These are phyloP conservation scores for Pseudolycoriella hygida DNA, from an alignment of 2,888 invertebrate genomes.

Conservation along the genomic window DNA sequence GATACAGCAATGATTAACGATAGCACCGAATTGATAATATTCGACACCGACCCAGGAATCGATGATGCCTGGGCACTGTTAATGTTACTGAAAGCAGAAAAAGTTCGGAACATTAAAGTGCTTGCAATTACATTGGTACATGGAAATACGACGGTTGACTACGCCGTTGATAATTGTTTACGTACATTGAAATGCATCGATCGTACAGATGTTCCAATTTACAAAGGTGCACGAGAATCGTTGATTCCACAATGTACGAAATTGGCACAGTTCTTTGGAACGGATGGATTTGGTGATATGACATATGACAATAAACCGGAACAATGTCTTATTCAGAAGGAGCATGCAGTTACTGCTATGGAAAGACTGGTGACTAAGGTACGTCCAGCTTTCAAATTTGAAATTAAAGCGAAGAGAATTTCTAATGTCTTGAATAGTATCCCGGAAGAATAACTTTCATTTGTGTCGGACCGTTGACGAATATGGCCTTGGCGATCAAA, in stretches of 20 bases:
- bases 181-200: slow-evolving; percentile 41
- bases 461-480: slow-evolving; percentile 59
- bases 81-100: slow-evolving; percentile 35
- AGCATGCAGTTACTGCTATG: slow-evolving; percentile 42
- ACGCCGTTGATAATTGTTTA: slow-evolving; percentile 50
- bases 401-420: not conserved
- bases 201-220: slow-evolving; percentile 34
- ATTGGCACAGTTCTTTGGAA: not conserved
- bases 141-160: slow-evolving; percentile 53
- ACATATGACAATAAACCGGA: slow-evolving; percentile 29
- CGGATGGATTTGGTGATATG: slow-evolving; percentile 1
- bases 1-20: slow-evolving; percentile 9
- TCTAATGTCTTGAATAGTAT: slow-evolving; percentile 17
- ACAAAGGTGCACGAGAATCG: slow-evolving; percentile 2
- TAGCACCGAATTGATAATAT: slow-evolving; percentile 31
- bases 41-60: slow-evolving; percentile 41
- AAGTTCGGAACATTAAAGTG: slow-evolving; percentile 20
- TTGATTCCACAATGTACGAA: not conserved
- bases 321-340: slow-evolving; percentile 29
- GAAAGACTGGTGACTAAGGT: slow-evolving; percentile 39
- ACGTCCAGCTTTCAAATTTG: slow-evolving; percentile 5
- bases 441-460: slow-evolving; percentile 41
- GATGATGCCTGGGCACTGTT: slow-evolving; percentile 47
- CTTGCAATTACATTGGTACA: slow-evolving; percentile 55
- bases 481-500: slow-evolving; percentile 55